Percentiles rank a stretch among this genome's conserved stretches.
Conservation (phyloP, 2,113 vertebrate genomes). For the Anguilla rostrata region DNA sequence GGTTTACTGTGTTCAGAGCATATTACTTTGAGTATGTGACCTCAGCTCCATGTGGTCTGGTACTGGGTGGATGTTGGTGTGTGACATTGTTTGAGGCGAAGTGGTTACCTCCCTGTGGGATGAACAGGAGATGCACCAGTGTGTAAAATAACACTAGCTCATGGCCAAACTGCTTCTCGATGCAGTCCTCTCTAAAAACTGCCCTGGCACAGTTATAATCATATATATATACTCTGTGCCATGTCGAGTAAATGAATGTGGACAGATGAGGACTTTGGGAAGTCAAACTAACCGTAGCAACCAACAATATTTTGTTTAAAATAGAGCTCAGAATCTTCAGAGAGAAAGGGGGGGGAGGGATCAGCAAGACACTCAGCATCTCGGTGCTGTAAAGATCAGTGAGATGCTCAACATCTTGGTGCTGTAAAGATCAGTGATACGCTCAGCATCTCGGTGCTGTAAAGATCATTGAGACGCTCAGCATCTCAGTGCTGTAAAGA, state of each 20-base stretch:
- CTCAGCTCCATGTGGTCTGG: not conserved
- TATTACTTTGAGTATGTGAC: not conserved
- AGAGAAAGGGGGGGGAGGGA: not conserved
- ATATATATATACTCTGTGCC: not conserved
- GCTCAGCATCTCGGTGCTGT: not conserved
- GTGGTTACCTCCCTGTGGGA: not conserved
- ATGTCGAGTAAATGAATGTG: not conserved
- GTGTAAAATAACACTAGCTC: not conserved
- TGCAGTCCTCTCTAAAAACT: not conserved
- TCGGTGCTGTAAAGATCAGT: too few relatives aligned
- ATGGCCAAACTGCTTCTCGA: not conserved
- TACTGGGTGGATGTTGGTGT: not conserved
- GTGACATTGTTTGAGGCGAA: not conserved
- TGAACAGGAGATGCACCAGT: not conserved
- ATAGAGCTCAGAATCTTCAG: not conserved
- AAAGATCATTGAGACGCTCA: not conserved
- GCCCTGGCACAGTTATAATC: not conserved
- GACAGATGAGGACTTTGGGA: constrained; percentile 4
- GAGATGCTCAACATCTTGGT: too few relatives aligned
- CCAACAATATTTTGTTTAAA: not conserved
- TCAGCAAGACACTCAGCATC: too few relatives aligned
- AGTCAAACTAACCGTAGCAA: not conserved
- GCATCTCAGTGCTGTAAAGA: not conserved
- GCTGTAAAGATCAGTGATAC: too few relatives aligned
- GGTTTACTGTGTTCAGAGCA: not conserved